A percentile compares a stretch with the other conserved stretches of the same genome.
phyloP scores from a whole-genome alignment of 1,140 invertebrate species.

The Nilaparvata lugens region DNA sequence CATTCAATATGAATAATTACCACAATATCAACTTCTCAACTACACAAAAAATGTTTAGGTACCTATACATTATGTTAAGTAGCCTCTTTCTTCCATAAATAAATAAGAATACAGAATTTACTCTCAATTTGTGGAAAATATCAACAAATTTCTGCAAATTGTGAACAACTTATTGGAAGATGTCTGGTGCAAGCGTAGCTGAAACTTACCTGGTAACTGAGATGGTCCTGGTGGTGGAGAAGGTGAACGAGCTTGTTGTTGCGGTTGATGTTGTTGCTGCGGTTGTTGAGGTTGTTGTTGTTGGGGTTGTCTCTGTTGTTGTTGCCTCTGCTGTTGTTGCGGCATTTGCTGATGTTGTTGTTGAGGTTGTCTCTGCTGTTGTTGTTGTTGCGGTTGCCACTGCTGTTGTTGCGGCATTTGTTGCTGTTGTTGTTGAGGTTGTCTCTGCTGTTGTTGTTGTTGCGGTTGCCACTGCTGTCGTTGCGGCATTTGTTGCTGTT shows the following conservation, averaged over 20 bases:
- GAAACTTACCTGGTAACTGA: neutral
- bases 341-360: conserved; percentile 34
- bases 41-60: no score
- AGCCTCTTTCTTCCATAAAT: no score
- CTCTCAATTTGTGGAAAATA: no score
- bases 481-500: conserved; percentile 39
- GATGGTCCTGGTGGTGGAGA: neutral
- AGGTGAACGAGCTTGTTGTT: conserved; percentile 7
- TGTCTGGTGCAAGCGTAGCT: no score
- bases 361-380: conserved; percentile 32
- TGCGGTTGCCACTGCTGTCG: conserved; percentile 30
- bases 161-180: no score
- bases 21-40: no score
- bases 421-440: conserved; percentile 28
- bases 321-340: conserved; percentile 31
- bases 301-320: conserved; percentile 27
- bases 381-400: conserved; percentile 29
- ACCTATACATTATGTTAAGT: no score
- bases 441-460: conserved; percentile 27
- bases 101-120: no score
- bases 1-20: no score
- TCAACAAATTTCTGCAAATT: no score
- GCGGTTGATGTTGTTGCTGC: neutral
- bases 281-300: conserved; percentile 11
- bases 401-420: conserved; percentile 45